Base-by-base conservation (phyloP, 2,797 vertebrate genomes). In the Chromis chromis region DNA sequence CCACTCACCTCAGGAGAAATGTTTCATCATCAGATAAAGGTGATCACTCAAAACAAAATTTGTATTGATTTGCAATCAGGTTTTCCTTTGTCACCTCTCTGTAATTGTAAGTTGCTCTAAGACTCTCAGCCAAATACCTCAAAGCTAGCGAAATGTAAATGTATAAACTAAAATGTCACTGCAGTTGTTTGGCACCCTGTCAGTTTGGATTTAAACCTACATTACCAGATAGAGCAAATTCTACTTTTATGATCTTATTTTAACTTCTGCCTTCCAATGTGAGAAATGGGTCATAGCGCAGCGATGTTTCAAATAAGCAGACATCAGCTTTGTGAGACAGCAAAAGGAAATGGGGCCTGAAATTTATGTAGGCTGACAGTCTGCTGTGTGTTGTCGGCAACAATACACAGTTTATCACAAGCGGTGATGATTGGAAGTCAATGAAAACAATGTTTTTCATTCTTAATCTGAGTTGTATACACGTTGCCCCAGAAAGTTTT, bases 301-400 rank as follows among this genome's bases (percentile, higher is more conserved):
- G 39, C 57, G 69, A 75, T 63, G 62, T 71, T 81, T 42, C 27
- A 66, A 82, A 86, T 64, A 78, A 70, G 68, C 74, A 74, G 65
- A 64, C 65, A 76, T 83, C 70, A 78, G 71, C 76, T 83, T 70
- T 74, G 59, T 21, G 69, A 83, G 70, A 81, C 65, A 68, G 64
- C 48, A 48, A 72, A 44, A 81, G 73, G 70, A 83, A 86, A 80
- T 59, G 75, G 67, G 73, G 39, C 17, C 62, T 76, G 53, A 80
- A 76, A 44, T 78, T 28, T 39, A 9, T 61, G 44, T 57, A 72
- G 76, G 63, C 66, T 75, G 84, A 81, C 78, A 73, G 72, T 68
- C 56, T 77, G 46, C 59, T 70, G 58, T 59, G 21, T 78, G 21
- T 78, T 75, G 72, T 74, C 66, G 73, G 58, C 55, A 71, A 25